Evolutionary conservation across 2,888 invertebrate species (phyloP), one percentile per base, ranked within the genome.

Genomic region (Cylloceria caligata): DNA sequence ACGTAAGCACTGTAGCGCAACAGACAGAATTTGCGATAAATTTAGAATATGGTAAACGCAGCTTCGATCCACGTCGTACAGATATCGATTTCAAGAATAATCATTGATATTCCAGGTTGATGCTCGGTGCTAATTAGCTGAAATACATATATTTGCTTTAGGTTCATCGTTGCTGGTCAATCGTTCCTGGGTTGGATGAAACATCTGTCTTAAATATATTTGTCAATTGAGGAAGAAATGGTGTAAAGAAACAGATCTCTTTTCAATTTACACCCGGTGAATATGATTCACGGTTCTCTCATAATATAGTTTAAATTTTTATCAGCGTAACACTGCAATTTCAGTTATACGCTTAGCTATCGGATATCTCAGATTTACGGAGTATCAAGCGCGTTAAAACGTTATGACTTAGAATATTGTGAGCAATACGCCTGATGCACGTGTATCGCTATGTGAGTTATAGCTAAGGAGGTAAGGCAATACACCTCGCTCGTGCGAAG

Each of bases 321-420:
- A 1, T 16, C 3, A n/a, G 55, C n/a, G 16, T 3, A 2, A 1
- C 3, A 0, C 2, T 30, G 19, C 7, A 36, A 60, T 60, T 16
- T 19, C 19, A 9, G 34, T 13, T 7, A 9, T 34, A 60, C 19
- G 30, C 34, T 19, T n/a, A 16, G 6, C 5, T 6, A 16, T 16
- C 13, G 27, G 3, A 34, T 47, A 73, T 57, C 64, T 30, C 21
- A 73, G 64, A 83, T 83, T 77, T 81, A 80, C 49, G 73, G 60
- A 68, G 77, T 81, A 73, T 76, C 80, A 69, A 76, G 73, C 74
- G 49, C 64, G 69, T 83, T 81, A 74, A 83, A 83, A 74, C 77
- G 77, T 81, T 80, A 81, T 79, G 64, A 78, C 69, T 78, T 78
- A 52, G 80, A 81, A 74, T 81, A 81, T 68, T 77, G 80, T 49